These are phyloP conservation scores for Acinonyx jubatus DNA, from an alignment of 2,113 vertebrate genomes.

Conservation along the genomic window DNA sequence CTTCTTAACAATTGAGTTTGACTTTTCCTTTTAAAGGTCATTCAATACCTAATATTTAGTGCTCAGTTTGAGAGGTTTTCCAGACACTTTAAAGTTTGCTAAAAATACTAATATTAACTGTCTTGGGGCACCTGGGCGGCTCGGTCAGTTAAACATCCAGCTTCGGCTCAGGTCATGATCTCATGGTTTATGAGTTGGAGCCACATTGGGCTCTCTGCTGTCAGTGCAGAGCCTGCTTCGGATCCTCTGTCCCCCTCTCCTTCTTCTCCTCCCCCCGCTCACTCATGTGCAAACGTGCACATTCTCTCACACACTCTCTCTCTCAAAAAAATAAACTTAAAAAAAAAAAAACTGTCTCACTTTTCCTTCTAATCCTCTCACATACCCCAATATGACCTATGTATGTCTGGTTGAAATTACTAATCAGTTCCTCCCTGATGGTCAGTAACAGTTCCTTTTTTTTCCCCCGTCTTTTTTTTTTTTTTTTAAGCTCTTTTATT, in stretches of 20 bases:
- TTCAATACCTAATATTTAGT: neutral
- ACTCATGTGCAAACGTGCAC: no score
- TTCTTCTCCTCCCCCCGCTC: no score
- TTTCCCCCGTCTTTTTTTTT: neutral
- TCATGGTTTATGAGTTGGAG: no score
- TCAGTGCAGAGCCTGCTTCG: no score
- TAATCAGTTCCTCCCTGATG: neutral
- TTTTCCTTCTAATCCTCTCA: neutral
- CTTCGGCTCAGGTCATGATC: no score
- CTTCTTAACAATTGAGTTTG: neutral
- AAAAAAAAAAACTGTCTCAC: neutral
- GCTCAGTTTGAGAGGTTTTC: neutral
- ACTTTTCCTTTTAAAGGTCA: neutral
- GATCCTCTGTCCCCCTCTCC: no score
- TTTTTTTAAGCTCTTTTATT: neutral
- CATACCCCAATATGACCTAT: neutral
- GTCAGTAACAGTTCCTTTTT: neutral
- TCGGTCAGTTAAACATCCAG: no score
- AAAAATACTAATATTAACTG: neutral
- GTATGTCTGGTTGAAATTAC: neutral
- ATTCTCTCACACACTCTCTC: no score
- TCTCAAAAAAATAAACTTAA: no score
- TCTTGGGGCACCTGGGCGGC: no score
- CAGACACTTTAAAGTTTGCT: constrained; percentile 10
- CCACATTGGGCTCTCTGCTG: no score